phyloP scores from a whole-genome alignment of 2,113 vertebrate genomes.

The Callithrix jacchus region DNA sequence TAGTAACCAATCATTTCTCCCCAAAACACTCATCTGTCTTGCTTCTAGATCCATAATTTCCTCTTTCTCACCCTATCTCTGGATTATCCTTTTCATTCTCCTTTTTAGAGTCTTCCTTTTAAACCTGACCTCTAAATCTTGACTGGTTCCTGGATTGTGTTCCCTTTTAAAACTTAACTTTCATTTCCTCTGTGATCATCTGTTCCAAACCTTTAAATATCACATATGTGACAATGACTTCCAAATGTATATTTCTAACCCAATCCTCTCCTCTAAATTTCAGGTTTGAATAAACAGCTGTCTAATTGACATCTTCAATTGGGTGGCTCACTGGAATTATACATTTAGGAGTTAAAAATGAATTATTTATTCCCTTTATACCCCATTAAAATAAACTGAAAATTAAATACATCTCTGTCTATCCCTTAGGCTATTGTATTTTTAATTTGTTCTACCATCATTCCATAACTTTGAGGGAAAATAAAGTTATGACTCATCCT shows the following conservation, averaged over 20 bases:
- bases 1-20: neutral
- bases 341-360: neutral
- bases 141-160: neutral
- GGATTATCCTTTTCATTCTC: neutral
- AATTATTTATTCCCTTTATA: neutral
- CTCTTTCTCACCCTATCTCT: neutral
- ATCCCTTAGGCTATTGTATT: neutral
- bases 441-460: neutral
- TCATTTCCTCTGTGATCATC: conserved; percentile 46
- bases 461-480: neutral
- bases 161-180: conserved; percentile 29
- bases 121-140: neutral
- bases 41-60: neutral
- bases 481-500: neutral
- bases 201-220: conserved; percentile 46
- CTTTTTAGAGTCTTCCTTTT: neutral
- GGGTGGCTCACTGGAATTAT: neutral
- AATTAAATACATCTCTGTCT: neutral
- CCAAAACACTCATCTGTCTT: neutral
- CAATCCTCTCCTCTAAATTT: neutral
- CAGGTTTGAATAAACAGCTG: conserved; percentile 13
- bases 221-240: neutral
- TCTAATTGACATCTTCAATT: conserved; percentile 28
- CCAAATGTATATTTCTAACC: conserved; percentile 32
- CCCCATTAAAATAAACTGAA: neutral